A percentile compares a stretch with the other conserved stretches of the same genome.
Conservation (phyloP, 2,797 vertebrate species). For the Botia kubotai region DNA sequence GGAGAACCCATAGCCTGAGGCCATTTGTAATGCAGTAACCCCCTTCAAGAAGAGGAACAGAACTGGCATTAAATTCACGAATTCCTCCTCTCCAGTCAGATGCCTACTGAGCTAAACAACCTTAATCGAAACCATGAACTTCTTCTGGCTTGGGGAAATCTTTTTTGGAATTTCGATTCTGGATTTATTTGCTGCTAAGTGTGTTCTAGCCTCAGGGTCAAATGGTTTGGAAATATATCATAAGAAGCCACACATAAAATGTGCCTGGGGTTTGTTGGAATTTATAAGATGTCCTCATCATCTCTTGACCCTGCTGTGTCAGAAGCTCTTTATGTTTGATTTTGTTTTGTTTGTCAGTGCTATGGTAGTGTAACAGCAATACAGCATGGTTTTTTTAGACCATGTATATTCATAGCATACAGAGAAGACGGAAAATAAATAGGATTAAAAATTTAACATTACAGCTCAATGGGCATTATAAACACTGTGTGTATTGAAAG, state of each 20-base stretch:
- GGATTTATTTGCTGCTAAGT: constrained; percentile 70
- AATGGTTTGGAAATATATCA: constrained; percentile 67
- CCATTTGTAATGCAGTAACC: constrained; percentile 85
- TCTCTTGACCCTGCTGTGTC: constrained; percentile 2
- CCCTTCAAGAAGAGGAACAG: constrained; percentile 85
- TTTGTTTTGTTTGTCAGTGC: background rate
- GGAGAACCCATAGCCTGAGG: constrained; percentile 76
- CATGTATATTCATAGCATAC: background rate
- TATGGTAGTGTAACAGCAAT: background rate
- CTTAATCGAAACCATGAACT: constrained; percentile 85
- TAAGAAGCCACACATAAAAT: constrained; percentile 5
- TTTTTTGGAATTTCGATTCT: constrained; percentile 62
- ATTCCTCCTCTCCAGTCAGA: constrained; percentile 85
- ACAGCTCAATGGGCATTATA: background rate
- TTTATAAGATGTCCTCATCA: constrained; percentile 30
- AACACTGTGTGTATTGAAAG: background rate
- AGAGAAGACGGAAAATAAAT: background rate
- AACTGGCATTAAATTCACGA: constrained; percentile 81
- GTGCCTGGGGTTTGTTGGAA: constrained; percentile 13
- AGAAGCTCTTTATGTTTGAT: background rate
- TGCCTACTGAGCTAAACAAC: constrained; percentile 86
- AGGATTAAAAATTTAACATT: no score
- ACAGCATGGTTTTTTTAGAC: background rate
- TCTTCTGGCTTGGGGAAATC: constrained; percentile 79
- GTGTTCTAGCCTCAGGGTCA: constrained; percentile 65